phyloP scores from a whole-genome alignment of 2,888 invertebrate species.

The Bellardia bayeri region DNA sequence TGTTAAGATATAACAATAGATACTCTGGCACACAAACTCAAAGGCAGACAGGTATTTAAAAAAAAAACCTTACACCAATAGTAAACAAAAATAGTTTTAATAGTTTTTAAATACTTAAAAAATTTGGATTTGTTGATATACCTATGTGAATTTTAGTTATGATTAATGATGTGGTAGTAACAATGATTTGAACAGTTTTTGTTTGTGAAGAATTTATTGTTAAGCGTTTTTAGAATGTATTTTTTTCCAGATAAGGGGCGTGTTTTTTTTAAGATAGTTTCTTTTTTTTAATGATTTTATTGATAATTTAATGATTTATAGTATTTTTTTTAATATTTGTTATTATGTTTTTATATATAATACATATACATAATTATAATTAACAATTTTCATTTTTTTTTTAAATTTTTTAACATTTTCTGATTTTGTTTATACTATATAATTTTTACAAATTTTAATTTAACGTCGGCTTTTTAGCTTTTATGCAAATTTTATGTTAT shows the following conservation, averaged over 20 bases:
- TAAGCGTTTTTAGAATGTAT: not conserved
- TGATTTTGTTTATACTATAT: not conserved
- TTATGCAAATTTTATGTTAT: constrained; percentile 19
- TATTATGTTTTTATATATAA: not conserved
- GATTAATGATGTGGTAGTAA: constrained; percentile 48
- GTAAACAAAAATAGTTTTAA: constrained; percentile 10
- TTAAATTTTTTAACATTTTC: not conserved
- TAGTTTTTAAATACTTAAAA: not conserved
- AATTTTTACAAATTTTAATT: not conserved
- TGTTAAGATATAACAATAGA: constrained; percentile 7
- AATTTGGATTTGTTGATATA: not conserved
- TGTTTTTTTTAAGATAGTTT: constrained; percentile 12
- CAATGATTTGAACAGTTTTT: constrained; percentile 4
- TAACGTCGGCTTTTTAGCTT: constrained; percentile 49
- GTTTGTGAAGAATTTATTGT: not conserved
- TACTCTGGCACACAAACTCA: constrained; percentile 7
- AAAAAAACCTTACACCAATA: constrained; percentile 11
- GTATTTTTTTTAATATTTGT: not conserved
- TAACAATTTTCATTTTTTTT: not conserved
- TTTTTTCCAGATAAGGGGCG: constrained; percentile 47
- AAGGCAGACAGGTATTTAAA: constrained; percentile 1
- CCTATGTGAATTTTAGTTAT: constrained; percentile 1
- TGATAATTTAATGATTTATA: not conserved
- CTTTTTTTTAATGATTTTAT: not conserved
- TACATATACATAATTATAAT: not conserved